Conservation (phyloP, 1,140 invertebrate species). For the Atta texana region DNA sequence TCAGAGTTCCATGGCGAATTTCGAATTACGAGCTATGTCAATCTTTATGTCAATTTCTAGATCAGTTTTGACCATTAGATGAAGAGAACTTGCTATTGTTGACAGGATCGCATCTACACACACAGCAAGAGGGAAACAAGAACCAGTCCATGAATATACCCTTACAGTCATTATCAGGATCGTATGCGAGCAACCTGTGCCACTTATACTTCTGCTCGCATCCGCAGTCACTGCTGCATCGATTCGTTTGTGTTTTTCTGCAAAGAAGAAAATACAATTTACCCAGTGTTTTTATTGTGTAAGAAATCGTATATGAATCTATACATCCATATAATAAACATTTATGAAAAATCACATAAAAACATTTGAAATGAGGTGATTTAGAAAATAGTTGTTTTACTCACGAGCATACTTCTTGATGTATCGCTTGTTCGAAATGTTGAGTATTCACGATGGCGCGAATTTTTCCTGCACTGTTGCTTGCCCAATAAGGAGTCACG, state of each 20-base stretch:
- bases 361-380: not conserved
- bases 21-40: not conserved
- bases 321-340: not conserved
- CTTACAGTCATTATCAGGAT: conserved; percentile 96
- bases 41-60: not conserved
- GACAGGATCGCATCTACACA: conserved; percentile 92
- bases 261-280: conserved; percentile 78
- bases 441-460: conserved; percentile 97
- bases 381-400: conserved; percentile 73
- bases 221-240: conserved; percentile 94
- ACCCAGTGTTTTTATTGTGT: not conserved
- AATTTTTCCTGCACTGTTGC: conserved; percentile 96
- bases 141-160: conserved; percentile 99
- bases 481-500: conserved; percentile 97
- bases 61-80: conserved; percentile 70
- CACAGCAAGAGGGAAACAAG: conserved; percentile 96
- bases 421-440: conserved; percentile 97
- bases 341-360: not conserved
- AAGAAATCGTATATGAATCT: not conserved
- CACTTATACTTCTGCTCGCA: conserved; percentile 97
- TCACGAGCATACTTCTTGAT: conserved; percentile 97
- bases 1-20: not conserved
- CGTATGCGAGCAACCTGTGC: conserved; percentile 95
- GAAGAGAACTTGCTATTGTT: conserved; percentile 71
- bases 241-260: conserved; percentile 92